Base-by-base conservation (phyloP, 2,797 vertebrate genomes). In the Eidolon dupreanum region DNA sequence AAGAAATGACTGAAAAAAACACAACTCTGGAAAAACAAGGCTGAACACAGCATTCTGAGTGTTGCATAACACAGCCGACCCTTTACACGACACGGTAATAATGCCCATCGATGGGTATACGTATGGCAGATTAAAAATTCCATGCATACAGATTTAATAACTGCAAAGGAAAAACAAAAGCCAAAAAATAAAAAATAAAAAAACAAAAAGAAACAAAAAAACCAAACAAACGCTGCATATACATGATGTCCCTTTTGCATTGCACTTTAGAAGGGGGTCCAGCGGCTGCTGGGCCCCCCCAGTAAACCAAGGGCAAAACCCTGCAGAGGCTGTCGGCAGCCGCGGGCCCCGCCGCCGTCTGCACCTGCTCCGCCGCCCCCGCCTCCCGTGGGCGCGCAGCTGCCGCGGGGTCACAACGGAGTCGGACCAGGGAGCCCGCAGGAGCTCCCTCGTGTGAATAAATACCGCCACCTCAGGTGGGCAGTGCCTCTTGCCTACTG, bases 51-150 rank as follows among this genome's bases (percentile, higher is more conserved):
- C 98, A 97, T 98, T 98, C 98, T 99, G 99, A 98, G 99, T 98
- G 99, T 98, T 98, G 99, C 98, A 98, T 98, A 99, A 98, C 99
- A 98, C 99, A 98, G 98, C 98, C 97, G 99, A 98, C 98, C 98
- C 98, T 98, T 98, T 98, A 99, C 98, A 99, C 98, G 98, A 98
- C 99, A 99, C 98, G 99, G 98, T 98, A 99, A 99, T 99, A 99
- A 99, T 99, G 99, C 99, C 99, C 99, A 98, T 98, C 99, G 99
- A 98, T 98, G 99, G 99, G 98, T 99, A 99, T 98, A 99, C 98
- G 98, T 98, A 98, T 98, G 99, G 99, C 99, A 99, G 98, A 97
- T 90, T 98, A 97, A 98, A 98, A 73, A 98, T 98, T 98, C 99
- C 99, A 99, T 99, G 99, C 99, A 99, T 98, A 99, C 98, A 98